Evolutionary conservation across 2,113 vertebrate species (phyloP).

Genomic region (Phocoena sinus): DNA sequence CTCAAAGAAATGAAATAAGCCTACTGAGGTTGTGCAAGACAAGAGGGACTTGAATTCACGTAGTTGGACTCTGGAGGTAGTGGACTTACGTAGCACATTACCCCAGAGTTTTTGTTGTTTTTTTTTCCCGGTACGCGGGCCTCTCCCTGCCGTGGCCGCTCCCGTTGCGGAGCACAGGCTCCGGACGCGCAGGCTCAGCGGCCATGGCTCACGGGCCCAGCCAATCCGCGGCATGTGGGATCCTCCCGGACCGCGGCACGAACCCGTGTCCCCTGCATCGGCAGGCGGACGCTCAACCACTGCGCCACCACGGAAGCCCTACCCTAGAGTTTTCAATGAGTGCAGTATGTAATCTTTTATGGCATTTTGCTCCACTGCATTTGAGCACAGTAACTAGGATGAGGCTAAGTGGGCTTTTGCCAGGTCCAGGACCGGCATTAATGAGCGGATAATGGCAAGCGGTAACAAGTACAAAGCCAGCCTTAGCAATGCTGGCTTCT

Average conservation of each 20-base stretch:
- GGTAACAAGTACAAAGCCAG: background rate
- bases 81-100: background rate
- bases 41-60: background rate
- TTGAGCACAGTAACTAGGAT: background rate
- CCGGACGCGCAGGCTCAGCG: too few species aligned
- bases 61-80: background rate
- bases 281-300: too few species aligned
- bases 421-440: background rate
- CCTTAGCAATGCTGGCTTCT: slow-evolving; percentile 11
- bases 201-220: too few species aligned
- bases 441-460: background rate
- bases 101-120: background rate
- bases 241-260: too few species aligned
- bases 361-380: background rate
- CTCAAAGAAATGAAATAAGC: background rate
- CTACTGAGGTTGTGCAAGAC: background rate
- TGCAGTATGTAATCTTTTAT: background rate
- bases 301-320: background rate
- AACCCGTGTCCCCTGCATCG: too few species aligned
- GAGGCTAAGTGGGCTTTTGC: background rate
- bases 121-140: too few species aligned
- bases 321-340: background rate
- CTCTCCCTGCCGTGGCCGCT: too few species aligned
- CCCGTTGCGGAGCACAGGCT: too few species aligned
- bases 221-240: too few species aligned